A percentile compares a stretch with the other conserved stretches of the same genome.
Conservation (phyloP, 2,113 vertebrate species). For the Dipodomys merriami region DNA sequence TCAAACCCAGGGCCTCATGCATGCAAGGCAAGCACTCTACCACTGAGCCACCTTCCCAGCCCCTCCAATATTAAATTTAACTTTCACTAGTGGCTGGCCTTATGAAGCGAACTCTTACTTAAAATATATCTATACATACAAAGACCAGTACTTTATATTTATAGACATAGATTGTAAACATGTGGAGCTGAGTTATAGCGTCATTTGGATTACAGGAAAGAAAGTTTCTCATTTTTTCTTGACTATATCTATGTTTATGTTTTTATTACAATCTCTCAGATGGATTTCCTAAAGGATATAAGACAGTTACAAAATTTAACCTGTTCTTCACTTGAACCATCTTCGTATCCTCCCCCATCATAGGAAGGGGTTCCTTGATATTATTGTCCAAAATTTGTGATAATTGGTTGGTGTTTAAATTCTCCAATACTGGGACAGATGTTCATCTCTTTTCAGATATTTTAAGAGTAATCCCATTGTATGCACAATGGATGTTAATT, state of each 20-base stretch:
- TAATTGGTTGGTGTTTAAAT: conserved; percentile 3
- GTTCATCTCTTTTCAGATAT: background rate
- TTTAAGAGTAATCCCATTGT: background rate
- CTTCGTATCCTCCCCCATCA: too few relatives aligned
- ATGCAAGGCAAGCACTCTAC: too few relatives aligned
- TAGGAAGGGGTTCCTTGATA: background rate
- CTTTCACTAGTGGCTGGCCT: background rate
- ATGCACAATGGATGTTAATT: background rate
- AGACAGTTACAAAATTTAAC: too few relatives aligned
- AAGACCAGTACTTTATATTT: background rate
- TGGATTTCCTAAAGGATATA: too few relatives aligned
- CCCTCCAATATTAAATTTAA: too few relatives aligned
- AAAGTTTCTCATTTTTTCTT: background rate
- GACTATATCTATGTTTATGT: too few relatives aligned
- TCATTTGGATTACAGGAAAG: background rate
- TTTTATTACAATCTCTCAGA: too few relatives aligned
- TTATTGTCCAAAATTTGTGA: background rate
- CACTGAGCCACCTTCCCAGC: too few relatives aligned
- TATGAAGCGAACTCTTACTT: background rate
- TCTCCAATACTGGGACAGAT: background rate
- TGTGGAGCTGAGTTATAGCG: background rate
- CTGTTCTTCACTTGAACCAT: too few relatives aligned
- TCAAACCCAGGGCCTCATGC: too few relatives aligned
- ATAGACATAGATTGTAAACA: background rate
- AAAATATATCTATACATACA: background rate